Base-by-base conservation (phyloP, 2,797 vertebrate species). In the Synanceia verrucosa region DNA sequence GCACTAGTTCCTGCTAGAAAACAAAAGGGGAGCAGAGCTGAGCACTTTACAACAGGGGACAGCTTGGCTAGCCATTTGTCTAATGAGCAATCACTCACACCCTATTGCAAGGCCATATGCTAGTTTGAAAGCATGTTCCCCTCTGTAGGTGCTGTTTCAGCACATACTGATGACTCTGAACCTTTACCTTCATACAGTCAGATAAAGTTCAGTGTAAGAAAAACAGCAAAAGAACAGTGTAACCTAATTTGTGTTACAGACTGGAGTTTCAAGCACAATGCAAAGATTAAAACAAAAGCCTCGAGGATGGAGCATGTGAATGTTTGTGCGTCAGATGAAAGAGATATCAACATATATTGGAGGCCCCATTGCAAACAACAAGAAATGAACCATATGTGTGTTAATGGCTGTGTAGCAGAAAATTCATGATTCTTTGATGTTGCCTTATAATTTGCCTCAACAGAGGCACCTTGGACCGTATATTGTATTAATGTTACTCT, bases 41-140 rank as follows among this genome's bases (percentile, higher is more conserved):
- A 65, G 81, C 81, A 58, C 88, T 89, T 89, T 83, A 81, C 73
- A 81, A 88, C 77, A 46, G 70, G 74, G 80, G 82, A 81, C 86
- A 86, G 88, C 88, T 84, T 77, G 86, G 89, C 82, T 83, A 44
- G 72, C 84, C 90, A 87, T 93, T 93, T 92, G 89, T 92, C 85
- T 88, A 91, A 93, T 91, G 90, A 94, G 79, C 60, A 79, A 88
- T 91, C 87, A 82, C 86, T 88, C 91, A 83, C 83, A 86, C 76
- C 73, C 75, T 78, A 86, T 82, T 90, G 84, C 82, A 84, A 85
- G 77, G 83, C 91, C 93, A 93, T 90, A 89, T 93, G 91, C 50
- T 83, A 56, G 78, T 83, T 65, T 70, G 75, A 87, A 57, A 82
- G 70, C 82, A 33, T 68, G 63, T 60, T 75, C 71, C 73, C 56